These are phyloP conservation scores for Orcinus orca DNA, from an alignment of 2,113 vertebrate genomes.

Conservation along the genomic window DNA sequence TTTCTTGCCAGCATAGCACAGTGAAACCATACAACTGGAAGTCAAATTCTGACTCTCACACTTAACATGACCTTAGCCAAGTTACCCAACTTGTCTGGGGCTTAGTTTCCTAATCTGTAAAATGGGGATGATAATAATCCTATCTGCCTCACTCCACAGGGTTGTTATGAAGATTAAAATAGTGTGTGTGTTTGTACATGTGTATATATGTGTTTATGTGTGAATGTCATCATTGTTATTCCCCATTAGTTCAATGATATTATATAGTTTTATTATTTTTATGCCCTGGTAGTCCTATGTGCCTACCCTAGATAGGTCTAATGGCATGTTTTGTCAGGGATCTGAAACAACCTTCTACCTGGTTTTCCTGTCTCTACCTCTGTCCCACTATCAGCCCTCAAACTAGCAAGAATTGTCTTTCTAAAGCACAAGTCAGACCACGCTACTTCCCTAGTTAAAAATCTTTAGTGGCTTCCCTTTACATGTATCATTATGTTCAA, in stretches of 20 bases:
- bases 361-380: neutral
- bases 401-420: neutral
- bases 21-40: neutral
- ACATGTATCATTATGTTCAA: neutral
- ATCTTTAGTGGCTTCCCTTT: neutral
- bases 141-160: neutral
- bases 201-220: neutral
- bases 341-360: neutral
- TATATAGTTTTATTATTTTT: neutral
- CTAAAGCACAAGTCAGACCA: neutral
- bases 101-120: neutral
- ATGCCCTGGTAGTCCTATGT: neutral
- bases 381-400: neutral
- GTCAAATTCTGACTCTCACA: neutral
- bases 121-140: neutral
- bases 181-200: neutral
- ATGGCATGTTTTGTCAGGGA: neutral
- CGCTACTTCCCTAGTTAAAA: neutral
- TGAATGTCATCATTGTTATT: neutral
- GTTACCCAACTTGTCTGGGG: neutral
- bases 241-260: neutral
- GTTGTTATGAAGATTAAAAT: neutral
- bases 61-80: neutral
- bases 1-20: neutral
- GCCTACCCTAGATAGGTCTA: neutral